These are phyloP conservation scores for Orgyia antiqua DNA, from an alignment of 2,888 invertebrate species.

Conservation along the genomic window DNA sequence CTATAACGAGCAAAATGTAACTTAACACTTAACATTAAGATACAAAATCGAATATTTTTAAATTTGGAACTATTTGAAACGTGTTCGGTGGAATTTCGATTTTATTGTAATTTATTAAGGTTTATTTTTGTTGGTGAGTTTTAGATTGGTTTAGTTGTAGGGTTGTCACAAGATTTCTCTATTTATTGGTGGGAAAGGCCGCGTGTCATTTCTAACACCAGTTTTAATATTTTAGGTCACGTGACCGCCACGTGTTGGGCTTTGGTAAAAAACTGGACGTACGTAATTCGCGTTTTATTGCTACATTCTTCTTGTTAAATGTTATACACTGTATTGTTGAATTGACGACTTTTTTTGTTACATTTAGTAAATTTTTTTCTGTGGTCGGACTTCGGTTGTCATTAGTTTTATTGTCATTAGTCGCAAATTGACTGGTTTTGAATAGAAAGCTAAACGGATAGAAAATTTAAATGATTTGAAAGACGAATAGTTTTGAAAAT, in stretches of 20 bases:
- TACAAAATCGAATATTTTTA: conserved; percentile 16
- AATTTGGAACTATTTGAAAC: too few species aligned
- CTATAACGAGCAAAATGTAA: conserved; percentile 20
- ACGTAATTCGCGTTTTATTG: conserved; percentile 74
- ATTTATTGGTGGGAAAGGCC: conserved; percentile 77
- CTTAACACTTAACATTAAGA: conserved; percentile 17
- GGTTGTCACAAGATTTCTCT: conserved; percentile 60
- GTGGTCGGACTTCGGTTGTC: conserved; percentile 48
- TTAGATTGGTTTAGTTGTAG: conserved; percentile 33
- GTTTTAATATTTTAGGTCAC: conserved; percentile 73
- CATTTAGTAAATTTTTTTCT: conserved; percentile 27
- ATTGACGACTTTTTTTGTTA: conserved; percentile 35
- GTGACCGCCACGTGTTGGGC: conserved; percentile 58
- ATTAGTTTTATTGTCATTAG: conserved; percentile 58
- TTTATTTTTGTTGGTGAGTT: conserved; percentile 18
- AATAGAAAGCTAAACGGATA: conserved; percentile 23
- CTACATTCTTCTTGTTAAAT: conserved; percentile 69
- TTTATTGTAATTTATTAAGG: conserved; percentile 10
- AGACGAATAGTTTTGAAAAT: conserved; percentile 8
- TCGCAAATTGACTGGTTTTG: conserved; percentile 49
- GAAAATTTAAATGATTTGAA: conserved; percentile 22
- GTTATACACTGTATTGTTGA: conserved; percentile 39
- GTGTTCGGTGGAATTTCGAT: conserved; percentile 14
- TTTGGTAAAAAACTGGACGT: conserved; percentile 75
- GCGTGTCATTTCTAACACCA: conserved; percentile 77